Base-by-base conservation (phyloP, 1,140 invertebrate genomes). In the Oscheius sp. region DNA sequence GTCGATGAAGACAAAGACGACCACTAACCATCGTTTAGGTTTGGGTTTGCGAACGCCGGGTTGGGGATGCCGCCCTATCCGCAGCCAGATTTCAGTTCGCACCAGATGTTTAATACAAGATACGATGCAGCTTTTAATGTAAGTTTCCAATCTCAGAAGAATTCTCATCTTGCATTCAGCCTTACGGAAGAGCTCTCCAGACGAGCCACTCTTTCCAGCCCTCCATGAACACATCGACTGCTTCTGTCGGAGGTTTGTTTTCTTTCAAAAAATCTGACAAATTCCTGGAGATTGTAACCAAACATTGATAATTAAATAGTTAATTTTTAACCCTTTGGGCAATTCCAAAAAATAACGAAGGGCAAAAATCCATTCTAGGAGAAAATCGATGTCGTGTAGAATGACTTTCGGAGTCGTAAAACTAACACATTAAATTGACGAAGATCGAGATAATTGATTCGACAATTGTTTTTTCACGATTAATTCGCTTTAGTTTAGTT, bases 1-100 rank as follows among this genome's bases (percentile, higher is more conserved):
- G 76, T 45, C 42, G 49, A 18, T 29, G 38, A 23, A 26, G 35
- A 3, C 2, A 18, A 28, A 3, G 45, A 71, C 0, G 29, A 64
- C 28, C 23, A 2, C 1, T n/a, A 3, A 49, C 7, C n/a, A 26
- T 59, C 10, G 62, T 61, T 52, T 55, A 69, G 59, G 46, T 75
- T 74, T 34, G 68, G 73, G 2, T 73, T 75, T 38, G 46, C 71
- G 1, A 75, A 75, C 52, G 10, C 73, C 29, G 59, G 58, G 15
- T 46, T 72, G 28, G 59, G 73, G 29, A 75, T 75, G 73, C n/a
- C 73, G 7, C 68, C 73, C n/a, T 71, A 71, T 36, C 69, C 61
- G 15, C 26, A 58, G 65, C 13, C 68, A 20, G 73, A 75, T 42
- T 75, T 75, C 55, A 76, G 42, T 20, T 29, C 73, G 23, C 68